Conservation (phyloP, 2,888 invertebrate genomes). For the Aporophyla lueneburgensis region DNA sequence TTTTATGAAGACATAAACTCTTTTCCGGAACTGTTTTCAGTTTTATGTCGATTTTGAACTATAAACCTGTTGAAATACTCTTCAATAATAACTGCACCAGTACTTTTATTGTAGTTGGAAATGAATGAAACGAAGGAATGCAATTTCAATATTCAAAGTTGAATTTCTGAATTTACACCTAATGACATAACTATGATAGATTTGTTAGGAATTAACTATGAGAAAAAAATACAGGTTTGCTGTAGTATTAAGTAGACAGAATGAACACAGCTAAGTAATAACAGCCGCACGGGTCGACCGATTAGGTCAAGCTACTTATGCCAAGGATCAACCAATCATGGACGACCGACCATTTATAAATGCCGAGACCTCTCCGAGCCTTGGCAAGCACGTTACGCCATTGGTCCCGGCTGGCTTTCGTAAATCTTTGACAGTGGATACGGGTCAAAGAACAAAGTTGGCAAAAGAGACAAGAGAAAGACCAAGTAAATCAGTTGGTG, state of each 20-base stretch:
- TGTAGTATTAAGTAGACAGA: neutral
- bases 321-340: too few relatives aligned
- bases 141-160: neutral
- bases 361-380: too few relatives aligned
- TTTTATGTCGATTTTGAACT: constrained; percentile 54
- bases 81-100: constrained; percentile 43
- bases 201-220: neutral
- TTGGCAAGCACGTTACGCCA: too few relatives aligned
- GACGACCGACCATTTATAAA: too few relatives aligned
- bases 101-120: constrained; percentile 30
- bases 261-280: too few relatives aligned
- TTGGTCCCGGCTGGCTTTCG: too few relatives aligned
- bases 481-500: too few relatives aligned
- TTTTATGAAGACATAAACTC: constrained; percentile 61
- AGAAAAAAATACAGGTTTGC: neutral
- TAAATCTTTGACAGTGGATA: too few relatives aligned
- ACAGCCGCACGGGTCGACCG: too few relatives aligned
- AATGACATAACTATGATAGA: neutral
- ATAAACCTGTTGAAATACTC: constrained; percentile 50
- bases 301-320: too few relatives aligned
- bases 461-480: too few relatives aligned
- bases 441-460: too few relatives aligned
- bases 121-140: constrained; percentile 10
- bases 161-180: neutral
- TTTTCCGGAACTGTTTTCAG: constrained; percentile 31